Conservation (phyloP, 2,888 invertebrate genomes). For the Papilio gigon region DNA sequence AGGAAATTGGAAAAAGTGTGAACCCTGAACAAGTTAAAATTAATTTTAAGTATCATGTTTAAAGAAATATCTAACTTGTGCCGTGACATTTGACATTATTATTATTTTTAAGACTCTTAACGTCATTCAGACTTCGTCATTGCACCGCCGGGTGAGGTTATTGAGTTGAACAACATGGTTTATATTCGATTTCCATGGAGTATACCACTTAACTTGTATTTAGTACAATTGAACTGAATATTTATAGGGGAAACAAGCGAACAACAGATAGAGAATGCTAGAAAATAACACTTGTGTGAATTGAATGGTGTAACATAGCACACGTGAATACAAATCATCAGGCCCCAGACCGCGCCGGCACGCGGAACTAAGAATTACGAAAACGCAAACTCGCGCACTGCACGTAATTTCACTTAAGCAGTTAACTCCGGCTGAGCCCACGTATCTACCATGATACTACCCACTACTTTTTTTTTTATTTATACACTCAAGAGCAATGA, state of each 20-base stretch:
- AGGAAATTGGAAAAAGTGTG: too few relatives aligned
- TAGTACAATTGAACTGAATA: background rate
- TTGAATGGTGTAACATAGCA: background rate
- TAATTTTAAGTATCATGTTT: too few relatives aligned
- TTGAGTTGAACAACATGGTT: too few relatives aligned
- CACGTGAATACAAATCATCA: constrained; percentile 17
- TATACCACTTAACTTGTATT: background rate
- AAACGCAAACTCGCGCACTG: constrained; percentile 12
- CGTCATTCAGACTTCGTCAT: too few relatives aligned
- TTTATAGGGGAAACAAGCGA: background rate
- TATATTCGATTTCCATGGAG: background rate
- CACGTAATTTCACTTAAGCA: constrained; percentile 37
- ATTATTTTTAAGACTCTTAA: too few relatives aligned
- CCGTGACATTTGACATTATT: too few relatives aligned
- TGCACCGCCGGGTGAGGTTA: too few relatives aligned
- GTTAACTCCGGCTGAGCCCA: constrained; percentile 7
- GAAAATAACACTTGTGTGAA: background rate
- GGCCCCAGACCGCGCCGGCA: constrained; percentile 11
- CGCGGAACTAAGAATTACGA: constrained; percentile 32
- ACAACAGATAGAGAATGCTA: background rate
- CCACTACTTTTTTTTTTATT: constrained; percentile 13
- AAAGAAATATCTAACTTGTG: too few relatives aligned
- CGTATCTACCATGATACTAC: constrained; percentile 1
- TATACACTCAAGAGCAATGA: too few relatives aligned
- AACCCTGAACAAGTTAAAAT: too few relatives aligned